Evolutionary conservation across 2,797 vertebrate genomes (phyloP).

Genomic region (Limnodromus scolopaceus): DNA sequence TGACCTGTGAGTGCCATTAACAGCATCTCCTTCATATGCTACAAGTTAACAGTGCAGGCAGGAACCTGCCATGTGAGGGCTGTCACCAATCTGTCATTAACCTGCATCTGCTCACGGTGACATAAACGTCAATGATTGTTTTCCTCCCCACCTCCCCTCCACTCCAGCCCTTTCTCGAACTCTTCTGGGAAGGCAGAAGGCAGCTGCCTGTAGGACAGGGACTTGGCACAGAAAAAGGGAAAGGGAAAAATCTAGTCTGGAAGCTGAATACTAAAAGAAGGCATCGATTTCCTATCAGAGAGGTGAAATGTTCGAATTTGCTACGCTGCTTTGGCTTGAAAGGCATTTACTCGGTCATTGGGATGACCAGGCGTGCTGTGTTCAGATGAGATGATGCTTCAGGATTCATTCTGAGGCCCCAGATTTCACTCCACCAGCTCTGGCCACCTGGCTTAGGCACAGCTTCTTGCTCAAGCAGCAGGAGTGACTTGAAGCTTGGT

Average conservation of each 20-base stretch:
- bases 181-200: not conserved
- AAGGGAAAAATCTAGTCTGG: not conserved
- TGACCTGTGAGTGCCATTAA: not conserved
- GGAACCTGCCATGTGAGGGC: not conserved
- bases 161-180: not conserved
- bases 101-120: not conserved
- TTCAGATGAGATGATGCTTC: not conserved
- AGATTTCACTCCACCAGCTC: not conserved
- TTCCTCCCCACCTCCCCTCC: not conserved
- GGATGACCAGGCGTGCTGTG: not conserved
- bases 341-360: not conserved
- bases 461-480: not conserved
- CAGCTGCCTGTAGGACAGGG: not conserved
- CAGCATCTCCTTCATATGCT: not conserved
- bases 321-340: not conserved
- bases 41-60: not conserved
- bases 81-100: slow-evolving; percentile 25
- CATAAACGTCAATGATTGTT: not conserved
- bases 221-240: not conserved
- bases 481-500: not conserved
- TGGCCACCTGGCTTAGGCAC: not conserved
- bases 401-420: not conserved
- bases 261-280: not conserved
- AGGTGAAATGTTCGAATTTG: not conserved
- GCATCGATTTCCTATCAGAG: not conserved